Base-by-base conservation (phyloP, 2,888 invertebrate species). In the Piscicola geometra region DNA sequence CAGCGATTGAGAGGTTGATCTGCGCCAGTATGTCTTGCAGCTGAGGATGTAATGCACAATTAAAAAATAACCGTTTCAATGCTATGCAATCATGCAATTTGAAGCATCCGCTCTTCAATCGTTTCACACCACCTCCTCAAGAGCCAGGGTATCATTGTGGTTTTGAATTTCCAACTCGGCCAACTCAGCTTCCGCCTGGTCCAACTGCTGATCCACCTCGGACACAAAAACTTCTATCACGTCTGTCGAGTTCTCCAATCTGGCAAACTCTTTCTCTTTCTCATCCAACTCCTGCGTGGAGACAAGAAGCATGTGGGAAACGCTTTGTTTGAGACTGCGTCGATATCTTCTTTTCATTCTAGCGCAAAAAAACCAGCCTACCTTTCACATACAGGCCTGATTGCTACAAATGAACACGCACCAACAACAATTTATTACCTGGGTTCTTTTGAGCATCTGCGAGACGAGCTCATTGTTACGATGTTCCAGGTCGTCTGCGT, bases 401-500 rank as follows among this genome's bases (percentile, higher is more conserved):
- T n/a, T n/a, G n/a, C n/a, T n/a, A n/a, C n/a, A n/a, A n/a, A n/a
- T n/a, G n/a, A n/a, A n/a, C n/a, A n/a, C n/a, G n/a, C n/a, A n/a
- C n/a, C n/a, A n/a, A n/a, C n/a, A n/a, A n/a, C n/a, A n/a, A n/a
- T n/a, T n/a, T n/a, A n/a, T n/a, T 21, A 56, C 60, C 25, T 56
- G 60, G 25, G 60, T 56, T 21, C 60, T 56, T 9, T 56, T 56
- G 60, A 18, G 25, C 3, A 56, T 56, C 25, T 56, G 60, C 12
- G n/a, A 18, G 60, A 15, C 15, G 12, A 56, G 3, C 9, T 56
- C 60, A 18, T 15, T 5, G 60, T 56, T 56, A n/a, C 60, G 60
- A 21, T 56, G n/a, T 21, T 56, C 60, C 5, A 56, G 60, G 60
- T 56, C 60, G 25, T 56, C 60, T 56, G 60, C 60, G 60, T 56